Base-by-base conservation (phyloP, 2,797 vertebrate genomes). In the Sphenodon punctatus region DNA sequence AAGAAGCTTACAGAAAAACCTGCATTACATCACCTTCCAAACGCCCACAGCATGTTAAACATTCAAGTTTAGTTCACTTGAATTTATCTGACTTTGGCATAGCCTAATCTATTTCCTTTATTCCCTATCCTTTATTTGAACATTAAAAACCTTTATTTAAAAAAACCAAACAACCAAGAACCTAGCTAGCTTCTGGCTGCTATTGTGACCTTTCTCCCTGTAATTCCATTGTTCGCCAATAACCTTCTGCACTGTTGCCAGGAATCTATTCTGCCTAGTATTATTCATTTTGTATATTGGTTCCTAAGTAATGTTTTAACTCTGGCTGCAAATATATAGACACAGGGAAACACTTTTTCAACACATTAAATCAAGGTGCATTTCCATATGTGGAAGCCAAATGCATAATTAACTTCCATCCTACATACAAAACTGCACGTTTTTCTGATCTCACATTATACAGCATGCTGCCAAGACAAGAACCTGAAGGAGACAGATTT, bases 391-490 rank as follows among this genome's bases (percentile, higher is more conserved):
- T 45, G 41, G 36, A 87, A 88, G 32, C 49, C 51, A 70, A 80
- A 73, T 58, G 14, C 5, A 20, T 39, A 77, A 15, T 72, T 59
- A 49, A 17, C 38, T 60, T 0, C 0, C 66, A 88, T 88, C 46
- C 49, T 39, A 76, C 42, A 81, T 77, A 84, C n/a, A 70, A 48
- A 12, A 82, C 63, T 8, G 41, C 3, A 43, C 19, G 19, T 23
- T 75, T 84, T 87, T 74, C 27, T 83, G 41, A 80, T 78, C 53
- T 85, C 45, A n/a, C 59, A 69, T 72, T 43, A 76, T 58, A 75
- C 76, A 71, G 16, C 82, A 74, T 58, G 30, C 14, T 53, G 11
- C 6, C 3, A 34, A 61, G 49, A 36, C 27, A 53, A 53, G 27
- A 27, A 8, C 49, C 15, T 49, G 53, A 27, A 53, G n/a, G 19